Conservation (phyloP, 1,140 invertebrate species). For the Ceratina japonica region DNA sequence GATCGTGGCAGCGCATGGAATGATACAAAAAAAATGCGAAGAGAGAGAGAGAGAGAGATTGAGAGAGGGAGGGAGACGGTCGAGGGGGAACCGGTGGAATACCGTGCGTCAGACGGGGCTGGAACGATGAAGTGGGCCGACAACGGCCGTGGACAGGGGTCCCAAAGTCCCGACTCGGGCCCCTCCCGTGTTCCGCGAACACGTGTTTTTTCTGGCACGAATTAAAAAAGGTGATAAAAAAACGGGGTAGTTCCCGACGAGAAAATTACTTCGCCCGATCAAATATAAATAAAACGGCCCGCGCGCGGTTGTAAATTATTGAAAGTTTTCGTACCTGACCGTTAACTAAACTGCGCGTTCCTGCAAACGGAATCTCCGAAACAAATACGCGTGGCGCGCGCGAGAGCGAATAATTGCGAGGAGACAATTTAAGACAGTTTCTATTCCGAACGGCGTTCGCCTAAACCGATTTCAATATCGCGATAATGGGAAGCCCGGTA, state of each 20-base stretch:
- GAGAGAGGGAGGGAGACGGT: slow-evolving; percentile 24
- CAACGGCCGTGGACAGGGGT: background rate
- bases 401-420: background rate
- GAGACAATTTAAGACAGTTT: background rate
- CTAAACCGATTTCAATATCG: background rate
- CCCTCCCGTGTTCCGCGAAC: slow-evolving; percentile 4
- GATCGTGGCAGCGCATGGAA: slow-evolving; percentile 35
- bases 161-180: background rate
- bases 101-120: slow-evolving; percentile 7
- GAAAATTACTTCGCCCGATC: slow-evolving; percentile 10
- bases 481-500: slow-evolving; percentile 1
- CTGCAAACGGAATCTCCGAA: too few relatives aligned
- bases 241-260: background rate
- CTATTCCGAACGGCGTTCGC: background rate
- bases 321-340: slow-evolving; percentile 3
- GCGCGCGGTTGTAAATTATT: background rate
- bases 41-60: slow-evolving; percentile 34
- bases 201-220: slow-evolving; percentile 20
- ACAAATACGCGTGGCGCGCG: too few relatives aligned
- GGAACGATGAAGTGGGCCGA: slow-evolving; percentile 21
- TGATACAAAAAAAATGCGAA: slow-evolving; percentile 45
- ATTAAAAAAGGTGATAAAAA: background rate
- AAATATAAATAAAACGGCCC: slow-evolving; percentile 23
- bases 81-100: slow-evolving; percentile 25
- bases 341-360: background rate